These are phyloP conservation scores for Artibeus lituratus DNA, from an alignment of 2,797 vertebrate species.

Conservation along the genomic window DNA sequence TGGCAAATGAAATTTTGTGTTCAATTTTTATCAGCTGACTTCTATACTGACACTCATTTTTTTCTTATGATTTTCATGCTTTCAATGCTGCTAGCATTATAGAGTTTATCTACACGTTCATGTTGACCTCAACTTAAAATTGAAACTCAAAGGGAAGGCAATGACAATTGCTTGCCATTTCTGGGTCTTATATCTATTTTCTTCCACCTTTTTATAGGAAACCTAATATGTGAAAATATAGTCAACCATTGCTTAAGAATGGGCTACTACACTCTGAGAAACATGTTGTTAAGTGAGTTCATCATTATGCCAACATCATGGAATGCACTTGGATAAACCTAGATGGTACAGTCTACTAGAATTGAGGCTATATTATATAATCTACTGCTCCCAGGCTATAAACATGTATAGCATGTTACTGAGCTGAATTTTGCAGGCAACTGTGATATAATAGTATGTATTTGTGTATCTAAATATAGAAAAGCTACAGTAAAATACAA, in stretches of 20 bases:
- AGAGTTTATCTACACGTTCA: background rate
- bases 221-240: background rate
- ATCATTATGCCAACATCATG: background rate
- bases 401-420: background rate
- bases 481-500: background rate
- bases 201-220: background rate
- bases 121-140: background rate
- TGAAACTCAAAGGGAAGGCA: background rate
- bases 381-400: background rate
- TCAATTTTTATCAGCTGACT: background rate
- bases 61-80: background rate
- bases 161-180: background rate
- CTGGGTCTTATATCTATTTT: background rate
- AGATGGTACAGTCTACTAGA: too few species aligned
- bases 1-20: background rate
- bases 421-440: background rate
- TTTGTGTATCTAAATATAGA: background rate
- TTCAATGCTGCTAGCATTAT: background rate
- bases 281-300: background rate
- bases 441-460: background rate
- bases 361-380: background rate
- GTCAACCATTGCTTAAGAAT: background rate
- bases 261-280: background rate
- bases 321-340: background rate
- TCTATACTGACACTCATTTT: background rate